Base-by-base conservation (phyloP, 2,888 invertebrate species). In the Masnerella sp. region DNA sequence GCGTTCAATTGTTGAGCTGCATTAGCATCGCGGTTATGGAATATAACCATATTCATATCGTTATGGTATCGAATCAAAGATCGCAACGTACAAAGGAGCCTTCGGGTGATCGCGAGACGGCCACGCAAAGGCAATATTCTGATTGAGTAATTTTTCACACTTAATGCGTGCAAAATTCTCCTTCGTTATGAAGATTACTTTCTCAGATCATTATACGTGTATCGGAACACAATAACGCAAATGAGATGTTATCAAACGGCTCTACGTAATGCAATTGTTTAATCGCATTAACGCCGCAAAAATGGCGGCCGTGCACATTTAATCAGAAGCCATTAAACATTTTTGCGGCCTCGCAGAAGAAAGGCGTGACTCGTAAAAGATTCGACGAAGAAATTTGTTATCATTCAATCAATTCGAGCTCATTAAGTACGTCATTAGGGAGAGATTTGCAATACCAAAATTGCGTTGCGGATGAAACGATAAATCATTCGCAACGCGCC, bases 141-240 rank as follows among this genome's bases (percentile, higher is more conserved):
- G 61, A 69, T 69, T 69, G 69, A 69, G 69, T 54, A 61, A 69
- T 61, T 69, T 69, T 54, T 61, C 69, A 69, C 61, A 54, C 61
- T 61, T 32, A 54, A 54, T 40, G 54, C 45, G 51, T 42, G 61
- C 43, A 40, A 45, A 47, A 69, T 61, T 52, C 18, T 22, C 45
- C 49, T 43, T 61, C 9, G 3, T 61, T 45, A 47, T 45, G 52
- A 22, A 49, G n/a, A n/a, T n/a, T 36, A 45, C 36, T 11, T 9
- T n/a, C n/a, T 11, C 51, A 47, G 49, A 56, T 40, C 42, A 58
- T 49, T 47, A 56, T 49, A 40, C 36, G 25, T 12, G 28, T 20
- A 42, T 52, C 40, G 30, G 30, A 17, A 18, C 34, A 17, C 51
- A 52, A 34, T 43, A 49, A 51, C 47, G 22, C 47, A 56, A 64